These are phyloP conservation scores for Pipistrellus pygmaeus DNA, from an alignment of 2,797 vertebrate genomes.

Conservation along the genomic window DNA sequence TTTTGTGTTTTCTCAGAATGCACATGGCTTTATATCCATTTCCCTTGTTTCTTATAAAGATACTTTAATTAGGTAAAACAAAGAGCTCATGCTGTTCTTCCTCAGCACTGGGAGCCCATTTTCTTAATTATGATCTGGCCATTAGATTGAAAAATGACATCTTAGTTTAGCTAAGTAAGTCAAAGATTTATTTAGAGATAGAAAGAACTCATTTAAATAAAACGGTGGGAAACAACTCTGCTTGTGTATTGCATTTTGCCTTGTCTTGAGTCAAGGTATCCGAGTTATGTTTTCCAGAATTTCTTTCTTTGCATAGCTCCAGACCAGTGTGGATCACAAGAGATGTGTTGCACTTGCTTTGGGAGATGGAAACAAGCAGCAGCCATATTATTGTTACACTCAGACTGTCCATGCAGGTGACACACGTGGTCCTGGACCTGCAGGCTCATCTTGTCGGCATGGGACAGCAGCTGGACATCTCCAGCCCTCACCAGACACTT, in stretches of 20 bases:
- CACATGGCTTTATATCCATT: not conserved
- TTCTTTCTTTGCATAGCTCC: not conserved
- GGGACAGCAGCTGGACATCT: not conserved
- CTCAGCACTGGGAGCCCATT: not conserved
- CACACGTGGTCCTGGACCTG: not conserved
- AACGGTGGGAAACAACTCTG: not conserved
- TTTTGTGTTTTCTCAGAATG: slow-evolving; percentile 19
- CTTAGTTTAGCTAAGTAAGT: not conserved
- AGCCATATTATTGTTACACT: not conserved
- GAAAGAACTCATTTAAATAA: not conserved
- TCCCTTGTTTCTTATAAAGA: not conserved
- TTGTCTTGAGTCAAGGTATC: not conserved
- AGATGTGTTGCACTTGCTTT: not conserved
- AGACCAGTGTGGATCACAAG: not conserved
- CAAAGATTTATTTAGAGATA: not conserved
- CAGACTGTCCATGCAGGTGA: not conserved
- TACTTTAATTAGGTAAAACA: not conserved
- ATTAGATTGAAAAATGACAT: not conserved
- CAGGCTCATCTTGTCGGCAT: not conserved
- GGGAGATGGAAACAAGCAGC: not conserved
- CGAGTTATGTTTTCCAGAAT: not conserved
- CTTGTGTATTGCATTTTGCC: not conserved
- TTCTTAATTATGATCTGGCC: not conserved
- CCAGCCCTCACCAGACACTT: not conserved
- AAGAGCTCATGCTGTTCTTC: not conserved